Evolutionary conservation across 1,140 invertebrate species (phyloP), one percentile per base, ranked within the genome.

Genomic region (Scaptomyza montana): DNA sequence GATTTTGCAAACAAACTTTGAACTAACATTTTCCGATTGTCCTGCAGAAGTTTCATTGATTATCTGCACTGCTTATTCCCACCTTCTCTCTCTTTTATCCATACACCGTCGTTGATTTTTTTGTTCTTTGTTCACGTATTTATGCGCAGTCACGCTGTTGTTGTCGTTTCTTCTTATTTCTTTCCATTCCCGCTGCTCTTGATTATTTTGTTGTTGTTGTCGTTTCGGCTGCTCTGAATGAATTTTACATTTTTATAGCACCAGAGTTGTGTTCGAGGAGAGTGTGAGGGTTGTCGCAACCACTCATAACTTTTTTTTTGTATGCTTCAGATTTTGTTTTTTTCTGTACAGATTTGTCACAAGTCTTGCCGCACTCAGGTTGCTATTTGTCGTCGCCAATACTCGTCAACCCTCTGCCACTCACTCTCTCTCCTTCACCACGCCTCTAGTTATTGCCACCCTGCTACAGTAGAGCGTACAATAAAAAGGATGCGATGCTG

Each of bases 191-290:
- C 30, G 30, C 7, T 10, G 36, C 36, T 25, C 16, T 16, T 16
- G 16, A 16, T 39, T 39, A 3, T n/a, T 2, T 5, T 41, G 39
- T n/a, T 61, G 25, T 49, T 66, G 61, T 63, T 75, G 68, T 72
- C 63, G 30, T 67, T 77, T 53, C 51, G 53, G 36, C 55, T 60
- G 68, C 62, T 71, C 71, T 69, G 81, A 86, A 86, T 86, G 82
- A 86, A 87, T 86, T 86, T 86, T 87, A 86, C 82, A 86, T 86
- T 86, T 86, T 87, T 86, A 87, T 86, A 75, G 78, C 78, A 57
- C 71, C 67, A 45, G 47, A 55, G 56, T 60, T 53, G 49, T 49
- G 59, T 50, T 56, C 2, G 21, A 25, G 21, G 21, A 25, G 21
- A 25, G 10, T 28, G 50, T 50, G 57, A 56, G 54, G 59, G 45